Percentiles rank a stretch among this genome's conserved stretches.
phyloP scores from a whole-genome alignment of 1,140 invertebrate genomes.

The Akabosia matsudoensis region DNA sequence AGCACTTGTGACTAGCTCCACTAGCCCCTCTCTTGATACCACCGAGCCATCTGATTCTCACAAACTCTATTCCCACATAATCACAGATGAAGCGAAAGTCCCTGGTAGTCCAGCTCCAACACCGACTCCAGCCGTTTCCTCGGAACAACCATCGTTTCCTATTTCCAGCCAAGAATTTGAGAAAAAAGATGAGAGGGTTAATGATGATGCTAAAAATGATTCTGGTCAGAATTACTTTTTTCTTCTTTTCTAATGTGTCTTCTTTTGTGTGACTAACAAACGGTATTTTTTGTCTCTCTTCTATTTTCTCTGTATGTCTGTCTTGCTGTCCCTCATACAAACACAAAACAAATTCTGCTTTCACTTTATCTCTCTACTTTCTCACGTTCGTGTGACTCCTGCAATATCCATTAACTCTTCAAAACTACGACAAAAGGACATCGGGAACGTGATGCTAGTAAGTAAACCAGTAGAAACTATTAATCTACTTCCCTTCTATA shows the following conservation, averaged over 20 bases:
- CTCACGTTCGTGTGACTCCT: conserved; percentile 32
- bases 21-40: background rate
- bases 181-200: conserved; percentile 7
- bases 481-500: background rate
- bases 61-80: background rate
- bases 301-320: conserved; percentile 21
- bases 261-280: conserved; percentile 25
- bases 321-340: background rate
- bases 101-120: background rate
- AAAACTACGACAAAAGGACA: conserved; percentile 27
- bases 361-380: conserved; percentile 30
- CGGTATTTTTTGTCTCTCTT: conserved; percentile 13
- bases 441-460: conserved; percentile 45
- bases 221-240: conserved; percentile 25
- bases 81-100: background rate
- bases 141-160: background rate
- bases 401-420: background rate
- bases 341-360: too few relatives aligned
- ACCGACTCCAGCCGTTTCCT: background rate
- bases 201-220: conserved; percentile 2
- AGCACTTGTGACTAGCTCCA: background rate
- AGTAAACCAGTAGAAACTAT: conserved; percentile 22
- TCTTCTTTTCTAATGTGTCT: conserved; percentile 11
- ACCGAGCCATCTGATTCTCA: too few relatives aligned
- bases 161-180: background rate